Evolutionary conservation across 1,140 invertebrate species (phyloP).

Genomic region (Brachionus paranguensis): DNA sequence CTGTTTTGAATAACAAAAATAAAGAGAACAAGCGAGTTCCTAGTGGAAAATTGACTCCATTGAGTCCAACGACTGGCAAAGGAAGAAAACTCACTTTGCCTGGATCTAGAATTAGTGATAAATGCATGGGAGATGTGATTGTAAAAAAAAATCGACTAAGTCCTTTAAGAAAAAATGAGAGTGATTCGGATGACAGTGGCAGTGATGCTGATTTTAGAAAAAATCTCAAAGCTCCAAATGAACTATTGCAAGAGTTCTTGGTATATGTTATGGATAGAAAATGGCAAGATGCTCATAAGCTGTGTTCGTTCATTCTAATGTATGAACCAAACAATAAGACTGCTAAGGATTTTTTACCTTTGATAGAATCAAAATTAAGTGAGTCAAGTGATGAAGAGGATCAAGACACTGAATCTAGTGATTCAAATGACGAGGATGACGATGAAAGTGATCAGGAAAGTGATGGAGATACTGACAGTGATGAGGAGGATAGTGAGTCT

Average conservation of each 20-base stretch:
- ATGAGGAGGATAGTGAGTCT: not conserved
- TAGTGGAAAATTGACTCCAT: not conserved
- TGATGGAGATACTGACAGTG: not conserved
- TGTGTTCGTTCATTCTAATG: conserved; percentile 36
- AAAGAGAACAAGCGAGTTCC: not conserved
- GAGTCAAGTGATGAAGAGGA: not conserved
- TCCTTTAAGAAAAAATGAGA: not conserved
- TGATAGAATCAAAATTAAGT: conserved; percentile 15
- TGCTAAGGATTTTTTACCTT: conserved; percentile 21
- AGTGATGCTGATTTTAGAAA: conserved; percentile 11
- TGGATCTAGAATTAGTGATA: not conserved
- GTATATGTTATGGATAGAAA: conserved; percentile 36
- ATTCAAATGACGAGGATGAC: not conserved
- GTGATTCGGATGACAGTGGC: not conserved
- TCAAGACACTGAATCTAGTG: not conserved
- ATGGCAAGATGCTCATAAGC: conserved; percentile 2
- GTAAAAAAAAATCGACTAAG: not conserved
- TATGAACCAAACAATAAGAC: conserved; percentile 35
- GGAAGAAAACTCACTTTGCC: not conserved
- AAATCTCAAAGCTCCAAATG: conserved; percentile 25
- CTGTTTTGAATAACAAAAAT: not conserved
- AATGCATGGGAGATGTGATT: not conserved
- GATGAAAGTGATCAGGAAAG: conserved; percentile 17
- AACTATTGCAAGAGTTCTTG: conserved; percentile 26
- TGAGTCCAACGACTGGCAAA: not conserved